phyloP scores from a whole-genome alignment of 2,113 vertebrate species.

The Furnarius figulus region DNA sequence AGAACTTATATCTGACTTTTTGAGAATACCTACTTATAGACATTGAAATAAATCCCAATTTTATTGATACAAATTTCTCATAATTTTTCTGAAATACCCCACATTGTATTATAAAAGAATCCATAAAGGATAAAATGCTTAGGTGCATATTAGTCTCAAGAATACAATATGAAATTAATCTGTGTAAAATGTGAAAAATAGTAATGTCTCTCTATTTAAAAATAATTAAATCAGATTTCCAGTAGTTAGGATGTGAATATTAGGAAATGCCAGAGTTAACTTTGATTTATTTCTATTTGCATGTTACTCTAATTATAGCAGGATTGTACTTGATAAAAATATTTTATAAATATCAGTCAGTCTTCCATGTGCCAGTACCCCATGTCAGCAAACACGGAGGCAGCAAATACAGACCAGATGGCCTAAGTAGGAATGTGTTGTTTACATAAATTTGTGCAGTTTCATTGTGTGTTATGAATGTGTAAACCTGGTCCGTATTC shows the following conservation, averaged over 20 bases:
- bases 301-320: neutral
- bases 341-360: conserved; percentile 30
- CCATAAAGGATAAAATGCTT: neutral
- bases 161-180: neutral
- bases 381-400: conserved; percentile 13
- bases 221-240: neutral
- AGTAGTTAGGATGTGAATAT: neutral
- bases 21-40: neutral
- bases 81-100: neutral
- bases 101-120: neutral
- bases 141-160: neutral
- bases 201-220: neutral
- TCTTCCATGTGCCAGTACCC: neutral
- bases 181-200: neutral
- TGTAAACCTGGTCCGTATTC: neutral
- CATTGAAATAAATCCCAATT: neutral
- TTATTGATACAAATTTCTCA: neutral
- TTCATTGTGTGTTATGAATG: neutral
- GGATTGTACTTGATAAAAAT: conserved; percentile 34
- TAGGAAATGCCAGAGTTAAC: neutral
- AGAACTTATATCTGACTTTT: neutral
- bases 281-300: neutral
- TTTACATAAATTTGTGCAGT: neutral
- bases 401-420: conserved; percentile 21
- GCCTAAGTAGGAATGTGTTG: neutral